A percentile compares a stretch with the other conserved stretches of the same genome.
Evolutionary conservation across 2,113 vertebrate species (phyloP).

Genomic region (Chascanopsetta lugubris): DNA sequence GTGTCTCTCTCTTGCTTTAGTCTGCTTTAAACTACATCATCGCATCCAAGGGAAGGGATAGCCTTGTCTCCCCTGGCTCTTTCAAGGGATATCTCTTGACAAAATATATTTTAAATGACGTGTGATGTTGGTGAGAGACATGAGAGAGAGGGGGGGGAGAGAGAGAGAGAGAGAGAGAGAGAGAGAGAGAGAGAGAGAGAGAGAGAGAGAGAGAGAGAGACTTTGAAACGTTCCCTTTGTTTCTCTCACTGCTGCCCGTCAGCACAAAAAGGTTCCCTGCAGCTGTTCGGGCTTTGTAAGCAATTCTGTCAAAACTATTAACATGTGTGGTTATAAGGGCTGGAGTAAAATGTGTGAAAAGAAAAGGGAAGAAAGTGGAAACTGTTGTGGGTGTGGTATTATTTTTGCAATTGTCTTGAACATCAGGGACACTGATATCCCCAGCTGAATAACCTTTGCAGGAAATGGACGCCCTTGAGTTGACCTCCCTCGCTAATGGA

Average conservation of each 20-base stretch:
- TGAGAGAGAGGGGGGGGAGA: conserved; percentile 40
- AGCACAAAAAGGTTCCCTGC: conserved; percentile 54
- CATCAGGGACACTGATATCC: conserved; percentile 44
- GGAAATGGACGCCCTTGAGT: conserved; percentile 31
- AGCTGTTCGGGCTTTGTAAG: conserved; percentile 61
- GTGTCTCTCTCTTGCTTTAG: background rate
- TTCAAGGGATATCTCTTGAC: conserved; percentile 52
- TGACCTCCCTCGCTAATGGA: conserved; percentile 23
- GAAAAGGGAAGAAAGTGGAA: background rate
- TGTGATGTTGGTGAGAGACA: conserved; percentile 35
- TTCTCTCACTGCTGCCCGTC: conserved; percentile 48
- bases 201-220: no score
- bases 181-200: no score
- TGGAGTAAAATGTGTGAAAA: conserved; percentile 7
- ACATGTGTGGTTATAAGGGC: conserved; percentile 58
- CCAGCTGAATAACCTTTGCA: conserved; percentile 17
- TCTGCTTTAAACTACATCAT: background rate
- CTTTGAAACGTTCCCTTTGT: conserved; percentile 51
- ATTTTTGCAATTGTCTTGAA: conserved; percentile 19
- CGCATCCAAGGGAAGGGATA: background rate
- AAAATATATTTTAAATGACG: conserved; percentile 57
- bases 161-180: no score
- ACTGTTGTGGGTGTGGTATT: conserved; percentile 6
- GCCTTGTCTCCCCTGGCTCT: background rate
- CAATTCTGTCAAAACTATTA: conserved; percentile 77